Evolutionary conservation across 1,140 invertebrate genomes (phyloP).

Genomic region (Asobara japonica): DNA sequence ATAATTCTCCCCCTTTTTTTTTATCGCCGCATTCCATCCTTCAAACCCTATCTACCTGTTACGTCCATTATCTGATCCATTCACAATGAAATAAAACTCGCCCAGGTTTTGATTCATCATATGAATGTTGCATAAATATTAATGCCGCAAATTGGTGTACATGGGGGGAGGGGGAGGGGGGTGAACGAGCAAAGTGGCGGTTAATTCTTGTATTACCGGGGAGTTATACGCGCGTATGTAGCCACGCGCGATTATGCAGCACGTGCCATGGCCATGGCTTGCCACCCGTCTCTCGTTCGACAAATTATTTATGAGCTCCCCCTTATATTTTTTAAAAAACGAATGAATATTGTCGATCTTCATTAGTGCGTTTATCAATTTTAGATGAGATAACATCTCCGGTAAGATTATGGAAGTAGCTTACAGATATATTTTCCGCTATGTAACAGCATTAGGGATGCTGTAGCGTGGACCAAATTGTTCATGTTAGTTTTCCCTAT

Average conservation of each 20-base stretch:
- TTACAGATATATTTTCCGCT: background rate
- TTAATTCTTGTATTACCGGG: slow-evolving; percentile 15
- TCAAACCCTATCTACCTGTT: background rate
- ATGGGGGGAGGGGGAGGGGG: too few relatives aligned
- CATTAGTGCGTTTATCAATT: slow-evolving; percentile 14
- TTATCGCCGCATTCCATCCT: background rate
- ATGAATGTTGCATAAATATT: slow-evolving; percentile 9
- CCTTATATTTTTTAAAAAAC: slow-evolving; percentile 53
- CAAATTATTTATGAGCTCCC: slow-evolving; percentile 64
- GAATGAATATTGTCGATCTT: slow-evolving; percentile 27
- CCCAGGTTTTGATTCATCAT: background rate
- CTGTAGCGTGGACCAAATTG: too few relatives aligned
- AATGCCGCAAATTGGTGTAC: slow-evolving; percentile 10
- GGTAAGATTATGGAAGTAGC: background rate
- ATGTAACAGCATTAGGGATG: too few relatives aligned
- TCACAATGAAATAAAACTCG: background rate
- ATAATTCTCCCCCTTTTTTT: background rate
- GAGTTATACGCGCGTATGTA: slow-evolving; percentile 16
- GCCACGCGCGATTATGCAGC: slow-evolving; percentile 56
- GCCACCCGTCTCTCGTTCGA: slow-evolving; percentile 37
- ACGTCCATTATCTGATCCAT: background rate
- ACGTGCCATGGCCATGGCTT: slow-evolving; percentile 47
- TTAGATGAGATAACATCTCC: background rate
- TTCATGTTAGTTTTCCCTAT: too few relatives aligned
- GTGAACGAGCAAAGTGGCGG: slow-evolving; percentile 28